These are phyloP conservation scores for Cepaea nemoralis DNA, from an alignment of 1,140 invertebrate species.

Conservation along the genomic window DNA sequence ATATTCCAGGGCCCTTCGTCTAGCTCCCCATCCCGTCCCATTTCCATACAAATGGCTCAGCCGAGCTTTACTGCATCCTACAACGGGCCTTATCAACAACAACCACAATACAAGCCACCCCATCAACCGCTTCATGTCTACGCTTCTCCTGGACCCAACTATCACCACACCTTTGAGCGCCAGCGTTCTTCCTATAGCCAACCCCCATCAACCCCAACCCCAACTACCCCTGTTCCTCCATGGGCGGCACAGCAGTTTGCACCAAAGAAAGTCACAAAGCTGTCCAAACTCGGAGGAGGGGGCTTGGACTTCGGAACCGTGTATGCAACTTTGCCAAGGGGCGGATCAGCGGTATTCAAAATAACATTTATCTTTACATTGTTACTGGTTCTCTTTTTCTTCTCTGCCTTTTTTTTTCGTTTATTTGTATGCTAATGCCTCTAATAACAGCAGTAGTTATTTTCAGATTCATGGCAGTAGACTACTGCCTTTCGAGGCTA, in stretches of 20 bases:
- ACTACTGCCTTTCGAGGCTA: too few relatives aligned
- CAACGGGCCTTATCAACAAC: background rate
- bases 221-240: slow-evolving; percentile 34
- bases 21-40: slow-evolving; percentile 20
- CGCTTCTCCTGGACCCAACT: background rate
- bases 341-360: background rate
- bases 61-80: background rate
- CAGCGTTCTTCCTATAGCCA: slow-evolving; percentile 22
- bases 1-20: slow-evolving; percentile 37
- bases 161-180: background rate
- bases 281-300: slow-evolving; percentile 45
- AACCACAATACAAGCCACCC: background rate
- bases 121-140: background rate
- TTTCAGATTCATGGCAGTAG: too few relatives aligned
- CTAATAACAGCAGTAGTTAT: too few relatives aligned
- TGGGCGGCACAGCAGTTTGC: slow-evolving; percentile 39
- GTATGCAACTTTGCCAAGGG: slow-evolving; percentile 15
- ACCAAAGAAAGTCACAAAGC: slow-evolving; percentile 43
- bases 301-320: slow-evolving; percentile 21
- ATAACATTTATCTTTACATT: too few relatives aligned
- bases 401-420: too few relatives aligned
- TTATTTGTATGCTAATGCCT: too few relatives aligned
- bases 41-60: background rate
- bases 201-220: slow-evolving; percentile 23
- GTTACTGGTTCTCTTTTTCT: too few relatives aligned